phyloP scores from a whole-genome alignment of 1,140 invertebrate species.

The Andricus grossulariae region DNA sequence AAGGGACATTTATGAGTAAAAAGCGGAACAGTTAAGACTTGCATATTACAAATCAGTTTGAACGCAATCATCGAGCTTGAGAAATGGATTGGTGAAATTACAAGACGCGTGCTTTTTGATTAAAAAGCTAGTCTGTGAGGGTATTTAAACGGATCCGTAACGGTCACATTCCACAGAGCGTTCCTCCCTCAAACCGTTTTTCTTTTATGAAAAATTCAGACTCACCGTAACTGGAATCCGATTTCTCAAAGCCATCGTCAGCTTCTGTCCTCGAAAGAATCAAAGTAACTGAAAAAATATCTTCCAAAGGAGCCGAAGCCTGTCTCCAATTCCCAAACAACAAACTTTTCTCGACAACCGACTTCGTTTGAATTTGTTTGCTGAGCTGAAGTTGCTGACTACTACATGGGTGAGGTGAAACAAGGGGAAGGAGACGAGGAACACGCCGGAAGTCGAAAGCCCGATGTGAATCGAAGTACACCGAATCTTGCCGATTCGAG shows the following conservation, averaged over 20 bases:
- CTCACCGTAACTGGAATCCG: conserved; percentile 61
- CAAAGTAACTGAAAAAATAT: background rate
- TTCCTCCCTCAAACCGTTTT: conserved; percentile 23
- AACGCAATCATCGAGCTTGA: background rate
- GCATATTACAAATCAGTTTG: too few species aligned
- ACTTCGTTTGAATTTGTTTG: conserved; percentile 20
- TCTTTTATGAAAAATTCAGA: conserved; percentile 18
- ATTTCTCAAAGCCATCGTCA: conserved; percentile 65
- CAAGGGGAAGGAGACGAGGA: background rate
- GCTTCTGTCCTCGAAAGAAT: background rate
- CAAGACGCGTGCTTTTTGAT: conserved; percentile 30
- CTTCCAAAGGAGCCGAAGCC: background rate
- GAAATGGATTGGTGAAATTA: conserved; percentile 5
- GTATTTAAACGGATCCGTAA: conserved; percentile 39
- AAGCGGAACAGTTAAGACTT: too few species aligned
- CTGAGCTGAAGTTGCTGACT: background rate
- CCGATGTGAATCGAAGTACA: background rate
- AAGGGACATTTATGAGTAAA: too few species aligned
- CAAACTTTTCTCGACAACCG: conserved; percentile 4
- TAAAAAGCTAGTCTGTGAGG: conserved; percentile 31
- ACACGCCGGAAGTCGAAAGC: background rate
- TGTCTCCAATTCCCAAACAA: background rate
- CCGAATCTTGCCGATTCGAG: background rate
- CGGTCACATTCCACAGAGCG: background rate
- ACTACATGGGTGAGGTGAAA: background rate